Conservation (phyloP, 1,140 invertebrate genomes). For the Zaprionus capensis region DNA sequence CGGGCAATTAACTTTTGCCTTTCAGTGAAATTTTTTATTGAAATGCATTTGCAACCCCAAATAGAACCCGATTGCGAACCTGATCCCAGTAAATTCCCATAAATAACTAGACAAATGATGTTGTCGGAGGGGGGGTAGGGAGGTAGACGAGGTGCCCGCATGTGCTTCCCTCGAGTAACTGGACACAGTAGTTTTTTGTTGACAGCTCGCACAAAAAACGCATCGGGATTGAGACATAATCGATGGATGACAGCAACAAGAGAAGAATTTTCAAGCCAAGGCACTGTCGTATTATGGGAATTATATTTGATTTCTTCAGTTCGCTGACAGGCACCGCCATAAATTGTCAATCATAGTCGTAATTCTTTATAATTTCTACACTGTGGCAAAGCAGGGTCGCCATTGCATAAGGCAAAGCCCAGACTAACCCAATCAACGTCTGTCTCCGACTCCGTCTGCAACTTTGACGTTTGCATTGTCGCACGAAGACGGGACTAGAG, state of each 20-base stretch:
- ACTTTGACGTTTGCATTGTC: slow-evolving; percentile 75
- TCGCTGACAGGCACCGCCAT: slow-evolving; percentile 43
- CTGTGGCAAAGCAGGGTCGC: neutral
- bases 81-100: slow-evolving; percentile 41
- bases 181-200: slow-evolving; percentile 12
- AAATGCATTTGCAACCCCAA: slow-evolving; percentile 70
- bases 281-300: slow-evolving; percentile 47
- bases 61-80: slow-evolving; percentile 18
- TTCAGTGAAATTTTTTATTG: slow-evolving; percentile 63
- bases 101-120: slow-evolving; percentile 67
- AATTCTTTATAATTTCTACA: slow-evolving; percentile 56
- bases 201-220: slow-evolving; percentile 37
- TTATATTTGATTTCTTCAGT: slow-evolving; percentile 47
- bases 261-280: neutral
- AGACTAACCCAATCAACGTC: slow-evolving; percentile 65
- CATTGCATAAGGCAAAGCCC: slow-evolving; percentile 29
- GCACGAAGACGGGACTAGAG: slow-evolving; percentile 12
- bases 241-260: slow-evolving; percentile 35
- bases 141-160: slow-evolving; percentile 50
- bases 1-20: slow-evolving; percentile 72
- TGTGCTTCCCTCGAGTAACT: slow-evolving; percentile 31
- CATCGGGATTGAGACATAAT: slow-evolving; percentile 62
- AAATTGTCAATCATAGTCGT: slow-evolving; percentile 58
- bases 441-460: slow-evolving; percentile 39
- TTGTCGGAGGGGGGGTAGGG: slow-evolving; percentile 7